phyloP scores from a whole-genome alignment of 1,140 invertebrate species.

The Bombus waltoni region DNA sequence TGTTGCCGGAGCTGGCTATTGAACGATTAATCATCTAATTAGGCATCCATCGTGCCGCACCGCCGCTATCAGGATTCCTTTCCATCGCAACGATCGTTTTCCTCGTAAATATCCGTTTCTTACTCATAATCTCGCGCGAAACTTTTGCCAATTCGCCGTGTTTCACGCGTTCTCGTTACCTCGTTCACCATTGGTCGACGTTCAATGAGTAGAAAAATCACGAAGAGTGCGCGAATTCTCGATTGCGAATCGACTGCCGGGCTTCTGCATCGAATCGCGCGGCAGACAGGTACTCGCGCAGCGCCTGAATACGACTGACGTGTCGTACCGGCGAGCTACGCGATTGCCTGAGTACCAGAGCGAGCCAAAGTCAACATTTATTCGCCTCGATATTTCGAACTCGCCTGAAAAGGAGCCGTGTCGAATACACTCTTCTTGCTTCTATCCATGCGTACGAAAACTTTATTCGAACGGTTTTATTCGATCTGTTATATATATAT shows the following conservation, averaged over 20 bases:
- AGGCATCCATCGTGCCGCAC: slow-evolving; percentile 61
- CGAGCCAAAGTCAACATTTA: slow-evolving; percentile 12
- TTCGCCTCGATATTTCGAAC: slow-evolving; percentile 29
- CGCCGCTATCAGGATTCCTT: slow-evolving; percentile 48
- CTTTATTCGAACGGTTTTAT: slow-evolving; percentile 4
- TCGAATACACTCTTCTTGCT: slow-evolving; percentile 34
- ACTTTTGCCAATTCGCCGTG: slow-evolving; percentile 21
- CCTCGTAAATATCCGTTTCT: slow-evolving; percentile 63
- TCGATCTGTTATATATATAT: not conserved
- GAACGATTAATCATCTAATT: slow-evolving; percentile 79
- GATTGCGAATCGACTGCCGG: slow-evolving; percentile 17
- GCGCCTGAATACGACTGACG: slow-evolving; percentile 62
- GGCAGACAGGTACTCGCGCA: slow-evolving; percentile 26
- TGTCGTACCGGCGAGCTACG: slow-evolving; percentile 45
- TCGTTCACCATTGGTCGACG: slow-evolving; percentile 40
- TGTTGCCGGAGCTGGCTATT: slow-evolving; percentile 68
- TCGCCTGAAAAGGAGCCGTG: slow-evolving; percentile 26
- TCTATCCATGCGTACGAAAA: slow-evolving; percentile 8
- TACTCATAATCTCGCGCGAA: slow-evolving; percentile 9
- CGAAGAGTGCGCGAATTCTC: not conserved
- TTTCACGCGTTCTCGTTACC: slow-evolving; percentile 13
- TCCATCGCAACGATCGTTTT: slow-evolving; percentile 42
- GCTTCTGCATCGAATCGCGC: slow-evolving; percentile 8
- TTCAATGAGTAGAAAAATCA: slow-evolving; percentile 8
- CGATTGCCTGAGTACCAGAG: slow-evolving; percentile 23